Base-by-base conservation (phyloP, 2,888 invertebrate species). In the Candidula unifasciata region DNA sequence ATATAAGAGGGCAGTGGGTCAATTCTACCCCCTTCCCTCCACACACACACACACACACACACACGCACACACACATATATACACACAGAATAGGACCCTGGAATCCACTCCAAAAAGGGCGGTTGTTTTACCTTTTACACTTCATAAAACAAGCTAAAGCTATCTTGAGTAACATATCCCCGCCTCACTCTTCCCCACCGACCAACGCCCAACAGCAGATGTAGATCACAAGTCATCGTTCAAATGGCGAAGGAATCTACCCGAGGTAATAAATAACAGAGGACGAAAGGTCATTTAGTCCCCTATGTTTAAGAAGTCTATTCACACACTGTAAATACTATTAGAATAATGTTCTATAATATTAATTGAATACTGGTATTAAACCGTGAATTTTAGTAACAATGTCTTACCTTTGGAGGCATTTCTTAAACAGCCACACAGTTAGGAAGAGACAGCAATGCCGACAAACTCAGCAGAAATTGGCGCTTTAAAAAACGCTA, bases 391-490 rank as follows among this genome's bases (percentile, higher is more conserved):
- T 13, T 27, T 10, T 27, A n/a, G 24, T 27, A n/a, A 37, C 24
- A n/a, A 21, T 21, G 2, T 35, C 71, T 24, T 71, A 71, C 71
- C 71, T 71, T 71, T 37, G 71, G 71, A 1, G 71, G 71, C 71
- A 71, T 71, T 71, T 37, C 37, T 8, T 37, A 21, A 6, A 35
- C 71, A 71, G 37, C 24, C 6, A 37, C 3, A 68, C 18, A 71
- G 37, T 8, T 24, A 71, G 27, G 6, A 71, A 71, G 24, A 37
- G 21, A 21, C 3, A 6, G 8, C 44, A 44, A 3, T 3, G 71
- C 21, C 16, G 37, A 37, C 35, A 24, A 37, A 1, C 13, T 21
- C n/a, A n/a, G 30, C 33, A 24, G 71, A 71, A 37, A 24, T 71
- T 35, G 24, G 37, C 5, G 71, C n/a, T 0, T 18, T 37, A 37